Conservation (phyloP, 2,113 vertebrate species). For the Thamnaconus septentrionalis region DNA sequence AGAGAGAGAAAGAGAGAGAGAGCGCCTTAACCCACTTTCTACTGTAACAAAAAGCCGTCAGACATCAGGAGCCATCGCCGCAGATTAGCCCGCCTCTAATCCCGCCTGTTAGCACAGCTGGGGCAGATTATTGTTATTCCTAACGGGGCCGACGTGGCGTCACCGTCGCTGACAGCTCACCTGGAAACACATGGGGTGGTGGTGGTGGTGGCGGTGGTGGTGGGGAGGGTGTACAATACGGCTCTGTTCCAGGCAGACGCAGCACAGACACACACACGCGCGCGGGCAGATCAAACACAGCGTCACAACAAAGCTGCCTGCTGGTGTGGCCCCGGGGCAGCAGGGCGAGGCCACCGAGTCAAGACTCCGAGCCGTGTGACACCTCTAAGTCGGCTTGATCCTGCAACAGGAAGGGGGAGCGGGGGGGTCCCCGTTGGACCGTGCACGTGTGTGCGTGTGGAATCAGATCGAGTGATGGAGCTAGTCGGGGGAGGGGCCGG, state of each 20-base stretch:
- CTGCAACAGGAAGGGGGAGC: conserved; percentile 32
- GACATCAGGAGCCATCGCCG: conserved; percentile 68
- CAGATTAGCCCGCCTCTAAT: conserved; percentile 71
- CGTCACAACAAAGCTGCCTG: conserved; percentile 57
- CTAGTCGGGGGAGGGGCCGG: too few species aligned
- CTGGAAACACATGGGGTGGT: conserved; percentile 66
- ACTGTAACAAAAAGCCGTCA: conserved; percentile 56
- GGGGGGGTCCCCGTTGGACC: conserved; percentile 14
- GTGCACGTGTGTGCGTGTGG: background rate
- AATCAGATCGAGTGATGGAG: too few species aligned
- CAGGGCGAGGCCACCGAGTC: conserved; percentile 63
- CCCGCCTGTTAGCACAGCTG: conserved; percentile 73
- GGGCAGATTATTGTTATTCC: conserved; percentile 66
- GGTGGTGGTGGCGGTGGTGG: too few species aligned
- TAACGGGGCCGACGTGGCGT: conserved; percentile 67
- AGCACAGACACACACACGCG: conserved; percentile 26
- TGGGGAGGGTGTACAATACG: conserved; percentile 56
- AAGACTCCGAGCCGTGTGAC: conserved; percentile 59
- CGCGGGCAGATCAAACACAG: conserved; percentile 49
- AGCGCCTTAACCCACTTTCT: conserved; percentile 59
- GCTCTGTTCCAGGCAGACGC: conserved; percentile 57
- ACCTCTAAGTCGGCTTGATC: conserved; percentile 68
- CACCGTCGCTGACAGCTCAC: conserved; percentile 70
- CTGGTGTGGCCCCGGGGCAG: conserved; percentile 48
- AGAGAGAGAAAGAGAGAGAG: conserved; percentile 19